Conservation (phyloP, 2,888 invertebrate species). For the Tortrix viridana region DNA sequence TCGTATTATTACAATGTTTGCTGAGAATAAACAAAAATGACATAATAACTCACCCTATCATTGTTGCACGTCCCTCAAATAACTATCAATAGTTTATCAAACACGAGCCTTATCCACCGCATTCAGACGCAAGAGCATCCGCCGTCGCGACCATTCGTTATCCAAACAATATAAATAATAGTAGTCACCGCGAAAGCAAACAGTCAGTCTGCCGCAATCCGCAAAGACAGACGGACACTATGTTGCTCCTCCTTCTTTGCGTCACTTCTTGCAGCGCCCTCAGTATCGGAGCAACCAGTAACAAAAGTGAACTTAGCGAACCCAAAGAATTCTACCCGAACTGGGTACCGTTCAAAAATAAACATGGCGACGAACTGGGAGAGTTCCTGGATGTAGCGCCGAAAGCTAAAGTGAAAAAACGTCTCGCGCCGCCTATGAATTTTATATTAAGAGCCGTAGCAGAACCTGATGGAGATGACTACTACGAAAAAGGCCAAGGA, state of each 20-base stretch:
- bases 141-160: constrained; percentile 69
- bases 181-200: constrained; percentile 60
- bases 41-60: background rate
- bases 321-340: constrained; percentile 68
- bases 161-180: constrained; percentile 82
- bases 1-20: too few species aligned
- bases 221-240: constrained; percentile 13
- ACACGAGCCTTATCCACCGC: constrained; percentile 52
- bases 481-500: constrained; percentile 65
- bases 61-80: background rate
- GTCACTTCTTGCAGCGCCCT: constrained; percentile 54
- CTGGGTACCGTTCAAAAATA: constrained; percentile 79
- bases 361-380: constrained; percentile 69
- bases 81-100: background rate
- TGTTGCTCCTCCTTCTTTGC: constrained; percentile 15
- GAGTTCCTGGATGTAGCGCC: constrained; percentile 61
- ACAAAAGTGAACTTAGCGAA: constrained; percentile 53
- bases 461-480: constrained; percentile 67
- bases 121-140: constrained; percentile 51
- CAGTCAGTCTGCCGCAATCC: constrained; percentile 64
- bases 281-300: constrained; percentile 64
- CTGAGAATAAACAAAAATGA: background rate
- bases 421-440: constrained; percentile 69
- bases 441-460: constrained; percentile 64
- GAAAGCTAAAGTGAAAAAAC: constrained; percentile 69